Base-by-base conservation (phyloP, 1,140 invertebrate species). In the Aphelinus certus region DNA sequence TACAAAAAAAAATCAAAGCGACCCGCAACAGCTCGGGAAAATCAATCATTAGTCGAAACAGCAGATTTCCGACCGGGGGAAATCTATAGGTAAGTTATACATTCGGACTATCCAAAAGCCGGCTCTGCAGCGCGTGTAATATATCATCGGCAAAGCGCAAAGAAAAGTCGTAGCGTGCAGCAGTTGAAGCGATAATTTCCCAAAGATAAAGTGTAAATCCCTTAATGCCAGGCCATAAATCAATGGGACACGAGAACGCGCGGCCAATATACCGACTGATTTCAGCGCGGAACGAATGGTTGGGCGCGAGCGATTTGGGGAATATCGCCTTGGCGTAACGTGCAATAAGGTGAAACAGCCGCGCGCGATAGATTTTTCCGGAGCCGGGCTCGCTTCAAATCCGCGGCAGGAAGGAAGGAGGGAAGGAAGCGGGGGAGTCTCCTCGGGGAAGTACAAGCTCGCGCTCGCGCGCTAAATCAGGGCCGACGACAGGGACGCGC, bases 391-490 rank as follows among this genome's bases (percentile, higher is more conserved):
- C 26, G 26, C 26, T 26, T 26, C 26, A 26, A 26, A 26, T 26
- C 26, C 26, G 26, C 26, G 9, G 45, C 2, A 60, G 57, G n/a
- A 43, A 60, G 58, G 5, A 7, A 60, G 42, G 42, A 45, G 45
- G 58, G 58, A 60, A 60, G 42, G 58, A 26, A 63, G 62, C n/a
- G 65, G 26, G 53, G 56, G 45, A 42, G 1, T 43, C 7, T 56
- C 47, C n/a, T 2, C 2, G 10, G 2, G 9, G 48, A 47, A 70
- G 57, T 49, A 26, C 26, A 70, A 61, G 48, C 9, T 55, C 79
- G 79, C 5, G 57, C 57, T 60, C 7, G 46, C 5, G 78, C 76
- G 75, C 78, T 84, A 84, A 84, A 84, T 84, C 82, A 84, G 82
- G 82, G 81, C 80, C 78, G 77, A 53, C 64, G 78, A 77, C 73